Evolutionary conservation across 2,888 invertebrate species (phyloP), one percentile per base, ranked within the genome.

Genomic region (Oscheius sp.): DNA sequence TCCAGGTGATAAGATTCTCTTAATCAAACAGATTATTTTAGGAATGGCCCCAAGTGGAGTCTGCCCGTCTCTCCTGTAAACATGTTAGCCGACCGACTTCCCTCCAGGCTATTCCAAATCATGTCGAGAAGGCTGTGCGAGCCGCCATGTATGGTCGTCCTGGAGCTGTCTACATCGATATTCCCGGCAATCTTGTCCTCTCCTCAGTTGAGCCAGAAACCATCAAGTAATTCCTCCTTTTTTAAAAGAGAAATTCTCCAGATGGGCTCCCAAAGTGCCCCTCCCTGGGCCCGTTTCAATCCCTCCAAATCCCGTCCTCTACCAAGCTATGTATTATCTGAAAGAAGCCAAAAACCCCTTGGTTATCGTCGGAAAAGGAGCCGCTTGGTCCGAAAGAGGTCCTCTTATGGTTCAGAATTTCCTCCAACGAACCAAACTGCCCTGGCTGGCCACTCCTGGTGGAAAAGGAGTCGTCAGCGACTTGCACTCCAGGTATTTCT

Each of bases 361-460:
- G 33, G 90, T 96, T 1, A 92, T 96, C 68, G 90, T 95, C 33
- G 96, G 96, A 71, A 96, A 96, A 89, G 94, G 91, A 90, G 74
- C 79, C n/a, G 80, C 74, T 0, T 84, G 84, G 84, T 82, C 83
- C 12, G 81, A 82, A 69, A 72, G 81, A 17, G 83, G 83, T 17
- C 72, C 82, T 10, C 70, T 74, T 10, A 75, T 79, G 71, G 74
- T 81, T 27, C 74, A 78, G 45, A 77, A 77, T 46, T 84, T 85
- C 0, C 90, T 96, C 10, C 89, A 90, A 12, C 88, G 89, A 20
- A 91, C 92, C 2, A 91, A 92, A 75, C 86, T 96, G 48, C 96
- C 96, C 0, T 95, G 95, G 88, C 89, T 96, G 76, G 93, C 95
- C 0, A 95, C 95, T 3, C 96, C 96, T 10, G 96, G 96, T 95